These are phyloP conservation scores for Scaptomyza polygonia DNA, from an alignment of 2,888 invertebrate genomes.

Conservation along the genomic window DNA sequence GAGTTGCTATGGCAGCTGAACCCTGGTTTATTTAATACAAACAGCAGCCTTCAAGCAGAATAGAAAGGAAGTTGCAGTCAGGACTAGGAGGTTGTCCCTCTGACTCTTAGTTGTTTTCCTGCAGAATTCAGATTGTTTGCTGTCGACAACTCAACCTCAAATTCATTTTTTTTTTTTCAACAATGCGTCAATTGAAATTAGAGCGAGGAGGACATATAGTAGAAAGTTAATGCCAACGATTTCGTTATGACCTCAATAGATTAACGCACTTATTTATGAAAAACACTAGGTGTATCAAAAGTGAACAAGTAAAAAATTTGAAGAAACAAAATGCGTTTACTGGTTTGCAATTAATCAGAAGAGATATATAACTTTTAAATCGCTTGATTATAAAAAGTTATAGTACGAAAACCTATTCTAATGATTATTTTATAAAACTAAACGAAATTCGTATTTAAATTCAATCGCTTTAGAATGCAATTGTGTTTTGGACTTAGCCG, in stretches of 20 bases:
- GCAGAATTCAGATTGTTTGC: constrained; percentile 54
- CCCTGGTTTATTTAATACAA: constrained; percentile 59
- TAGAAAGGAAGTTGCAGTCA: constrained; percentile 23
- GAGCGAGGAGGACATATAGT: not conserved
- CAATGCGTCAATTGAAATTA: constrained; percentile 35
- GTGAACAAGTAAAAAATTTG: constrained; percentile 9
- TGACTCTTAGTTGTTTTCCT: constrained; percentile 22
- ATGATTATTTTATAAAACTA: too few relatives aligned
- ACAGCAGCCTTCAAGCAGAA: constrained; percentile 42
- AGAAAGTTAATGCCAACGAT: constrained; percentile 11
- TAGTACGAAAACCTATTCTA: too few relatives aligned
- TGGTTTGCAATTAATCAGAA: too few relatives aligned
- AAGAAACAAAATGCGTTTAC: too few relatives aligned
- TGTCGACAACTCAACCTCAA: constrained; percentile 50
- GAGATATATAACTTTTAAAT: too few relatives aligned
- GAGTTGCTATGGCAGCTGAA: constrained; percentile 51
- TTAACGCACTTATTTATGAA: constrained; percentile 58
- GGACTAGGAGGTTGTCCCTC: constrained; percentile 24
- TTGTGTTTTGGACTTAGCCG: too few relatives aligned
- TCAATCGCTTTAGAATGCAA: too few relatives aligned
- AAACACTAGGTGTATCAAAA: constrained; percentile 28
- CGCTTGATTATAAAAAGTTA: too few relatives aligned
- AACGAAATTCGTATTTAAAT: too few relatives aligned
- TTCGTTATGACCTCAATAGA: constrained; percentile 57
- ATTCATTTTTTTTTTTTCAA: constrained; percentile 26